Evolutionary conservation across 2,888 invertebrate species (phyloP), one percentile per base, ranked within the genome.

Genomic region (Tholera decimalis): DNA sequence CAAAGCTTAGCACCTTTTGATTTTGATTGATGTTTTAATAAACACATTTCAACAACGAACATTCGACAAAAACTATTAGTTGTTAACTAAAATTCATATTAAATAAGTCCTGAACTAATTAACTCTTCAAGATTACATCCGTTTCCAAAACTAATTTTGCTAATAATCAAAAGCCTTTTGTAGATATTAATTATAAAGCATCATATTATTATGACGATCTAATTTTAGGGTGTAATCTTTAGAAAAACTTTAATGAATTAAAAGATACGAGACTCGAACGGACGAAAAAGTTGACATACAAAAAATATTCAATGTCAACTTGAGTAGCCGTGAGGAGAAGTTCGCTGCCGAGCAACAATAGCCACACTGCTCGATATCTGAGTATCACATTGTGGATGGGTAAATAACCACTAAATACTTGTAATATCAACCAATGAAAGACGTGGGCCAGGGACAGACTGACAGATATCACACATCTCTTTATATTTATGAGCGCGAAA

Each of bases 1-100:
- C n/a, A 33, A 11, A 28, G 35, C 54, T 56, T 37, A 26, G 28
- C 18, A 44, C 20, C 8, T 8, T 50, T 39, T 65, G 28, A 66
- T 50, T 41, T 37, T 74, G 74, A 73, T 73, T 77, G 61, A 74
- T 74, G 60, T 5, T 30, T 46, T 61, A 72, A 46, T 71, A 57
- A 70, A 18, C 24, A 43, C 35, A 57, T 33, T 44, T 43, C 35
- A 49, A 55, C 41, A 47, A 22, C 1, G 28, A 30, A 20, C 35
- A 3, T n/a, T 7, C 1, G 20, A 49, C 28, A 76, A 76, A 70
- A 72, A 75, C 37, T 39, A 49, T 43, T 8, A n/a, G 28, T 43
- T 35, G 20, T 20, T 13, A 43, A 20, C 43, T 30, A 13, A 18
- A 59, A 54, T 39, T 35, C 26, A 9, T 35, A 18, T 39, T 24